Conservation (phyloP, 2,888 invertebrate species). For the Apantesis nais region DNA sequence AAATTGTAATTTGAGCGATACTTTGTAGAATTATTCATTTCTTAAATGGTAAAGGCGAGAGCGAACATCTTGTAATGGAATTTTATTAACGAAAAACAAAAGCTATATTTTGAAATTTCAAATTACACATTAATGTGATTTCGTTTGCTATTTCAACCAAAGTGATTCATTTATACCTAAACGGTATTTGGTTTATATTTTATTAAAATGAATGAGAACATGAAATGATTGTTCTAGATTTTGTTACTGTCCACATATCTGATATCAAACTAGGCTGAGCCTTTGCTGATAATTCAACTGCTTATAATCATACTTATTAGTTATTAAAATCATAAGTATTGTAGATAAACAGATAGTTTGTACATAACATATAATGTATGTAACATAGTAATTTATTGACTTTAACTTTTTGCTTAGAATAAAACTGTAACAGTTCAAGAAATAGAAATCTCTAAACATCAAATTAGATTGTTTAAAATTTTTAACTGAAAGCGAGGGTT, state of each 20-base stretch:
- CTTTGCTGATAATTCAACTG: too few species aligned
- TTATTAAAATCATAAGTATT: background rate
- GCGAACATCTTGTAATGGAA: conserved; percentile 31
- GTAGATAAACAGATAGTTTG: background rate
- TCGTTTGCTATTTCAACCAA: conserved; percentile 5
- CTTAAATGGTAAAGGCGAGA: conserved; percentile 18
- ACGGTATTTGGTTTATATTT: background rate
- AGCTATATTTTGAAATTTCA: conserved; percentile 26
- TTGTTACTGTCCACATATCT: background rate
- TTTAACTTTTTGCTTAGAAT: background rate
- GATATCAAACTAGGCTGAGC: background rate
- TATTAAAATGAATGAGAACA: background rate
- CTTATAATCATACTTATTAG: background rate
- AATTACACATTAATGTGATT: conserved; percentile 24
- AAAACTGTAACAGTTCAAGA: too few species aligned
- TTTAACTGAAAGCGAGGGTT: background rate
- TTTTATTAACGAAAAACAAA: conserved; percentile 20
- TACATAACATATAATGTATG: background rate
- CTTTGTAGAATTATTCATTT: conserved; percentile 35
- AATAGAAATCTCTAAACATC: too few species aligned
- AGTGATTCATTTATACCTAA: conserved; percentile 9
- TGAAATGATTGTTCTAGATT: background rate
- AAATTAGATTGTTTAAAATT: background rate
- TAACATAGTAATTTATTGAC: background rate
- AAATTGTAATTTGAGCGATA: conserved; percentile 34